Conservation (phyloP, 1,140 invertebrate species). For the Neelides sp. region DNA sequence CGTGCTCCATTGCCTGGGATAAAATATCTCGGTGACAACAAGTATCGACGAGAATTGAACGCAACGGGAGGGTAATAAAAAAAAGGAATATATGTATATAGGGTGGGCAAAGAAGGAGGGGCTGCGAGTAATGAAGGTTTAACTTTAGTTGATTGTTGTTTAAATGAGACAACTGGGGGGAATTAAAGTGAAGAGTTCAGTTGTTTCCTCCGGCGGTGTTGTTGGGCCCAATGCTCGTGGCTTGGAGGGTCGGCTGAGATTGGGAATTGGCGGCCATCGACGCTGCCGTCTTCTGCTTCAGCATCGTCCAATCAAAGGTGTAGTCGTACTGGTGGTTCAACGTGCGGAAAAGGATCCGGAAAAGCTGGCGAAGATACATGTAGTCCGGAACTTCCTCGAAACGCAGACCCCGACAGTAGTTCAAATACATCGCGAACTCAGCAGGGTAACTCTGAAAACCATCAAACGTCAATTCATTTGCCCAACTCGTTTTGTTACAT, state of each 20-base stretch:
- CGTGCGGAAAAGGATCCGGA: slow-evolving; percentile 96
- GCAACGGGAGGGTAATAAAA: too few species aligned
- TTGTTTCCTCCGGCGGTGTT: background rate
- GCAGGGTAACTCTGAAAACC: slow-evolving; percentile 53
- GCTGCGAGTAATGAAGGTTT: too few species aligned
- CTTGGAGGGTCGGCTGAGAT: slow-evolving; percentile 23
- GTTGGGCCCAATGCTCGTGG: slow-evolving; percentile 16
- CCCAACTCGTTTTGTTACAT: background rate
- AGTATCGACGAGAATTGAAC: too few species aligned
- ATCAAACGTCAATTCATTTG: background rate
- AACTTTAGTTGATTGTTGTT: too few species aligned
- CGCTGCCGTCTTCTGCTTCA: slow-evolving; percentile 69
- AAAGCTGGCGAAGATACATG: slow-evolving; percentile 93
- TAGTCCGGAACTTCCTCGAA: slow-evolving; percentile 96
- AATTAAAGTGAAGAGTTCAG: background rate
- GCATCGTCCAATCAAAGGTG: slow-evolving; percentile 99
- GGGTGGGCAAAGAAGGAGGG: too few species aligned
- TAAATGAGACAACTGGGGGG: background rate
- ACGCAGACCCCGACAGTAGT: slow-evolving; percentile 85
- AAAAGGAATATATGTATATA: too few species aligned
- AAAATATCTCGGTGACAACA: too few species aligned
- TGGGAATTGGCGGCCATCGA: slow-evolving; percentile 33
- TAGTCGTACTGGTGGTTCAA: slow-evolving; percentile 99
- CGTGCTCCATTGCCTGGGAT: too few species aligned
- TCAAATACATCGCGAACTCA: slow-evolving; percentile 96